Base-by-base conservation (phyloP, 2,797 vertebrate genomes). In the Emydoidea blandingii region DNA sequence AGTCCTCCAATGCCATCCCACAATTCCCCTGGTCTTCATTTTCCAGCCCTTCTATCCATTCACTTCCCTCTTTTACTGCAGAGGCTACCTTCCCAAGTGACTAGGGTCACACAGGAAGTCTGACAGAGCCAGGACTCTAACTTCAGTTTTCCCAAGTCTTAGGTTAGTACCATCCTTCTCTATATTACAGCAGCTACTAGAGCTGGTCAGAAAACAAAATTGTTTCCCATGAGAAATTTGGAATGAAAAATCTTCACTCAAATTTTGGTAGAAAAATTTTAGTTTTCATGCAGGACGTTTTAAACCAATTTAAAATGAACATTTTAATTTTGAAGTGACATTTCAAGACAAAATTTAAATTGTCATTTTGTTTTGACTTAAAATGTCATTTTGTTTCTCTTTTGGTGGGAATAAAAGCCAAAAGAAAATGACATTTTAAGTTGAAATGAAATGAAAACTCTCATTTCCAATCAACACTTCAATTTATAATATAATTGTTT, bases 201-300 rank as follows among this genome's bases (percentile, higher is more conserved):
- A 72, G 37, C 37, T 41, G 68, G 34, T 72, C 37, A 72, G 21
- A 41, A 72, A 37, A 72, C 68, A 72, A 37, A 37, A 37, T 65
- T 41, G 10, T 25, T 41, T 41, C 68, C 21, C 19, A 25, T 41
- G 37, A 72, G 50, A 85, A 90, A 90, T 2, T 62, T 5, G 18
- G 29, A 12, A 59, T 5, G 52, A 88, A 79, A 27, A 31, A 3
- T 8, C 6, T n/a, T 27, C 34, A 4, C 78, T 74, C 47, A 4
- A 81, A 25, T 81, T 44, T 81, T 78, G 78, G 68, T 49, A 83
- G 72, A 34, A 84, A 72, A 14, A 57, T 27, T 41, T 12, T 2
- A 15, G 6, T 8, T 21, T 81, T 87, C 31, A 6, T 11, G 76
- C 31, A 83, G 10, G 12, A 19, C 0, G 0, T 18, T 85, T 79